Base-by-base conservation (phyloP, 2,113 vertebrate species). In the Tenrec ecaudatus region DNA sequence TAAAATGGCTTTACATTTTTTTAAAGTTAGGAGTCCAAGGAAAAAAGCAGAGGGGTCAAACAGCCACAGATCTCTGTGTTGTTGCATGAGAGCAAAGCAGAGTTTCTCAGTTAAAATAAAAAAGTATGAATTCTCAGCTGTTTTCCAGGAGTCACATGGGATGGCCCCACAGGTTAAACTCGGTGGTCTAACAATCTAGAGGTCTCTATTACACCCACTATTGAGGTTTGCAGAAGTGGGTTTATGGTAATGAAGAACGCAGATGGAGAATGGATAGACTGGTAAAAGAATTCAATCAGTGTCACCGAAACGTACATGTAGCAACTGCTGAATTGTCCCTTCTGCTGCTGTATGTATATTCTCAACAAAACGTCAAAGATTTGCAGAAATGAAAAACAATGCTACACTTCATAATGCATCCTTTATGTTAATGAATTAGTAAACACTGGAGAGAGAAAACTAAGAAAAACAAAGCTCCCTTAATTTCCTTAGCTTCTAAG, bases 401-500 rank as follows among this genome's bases (percentile, higher is more conserved):
- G 76, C 38, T 53, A 53, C 69, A 83, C 53, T 90, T 88, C 31
- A 43, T 84, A 82, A 38, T 6, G 22, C 19, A 22, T 85, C 43
- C 91, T 38, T 78, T 57, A 57, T 11, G 29, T 73, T 80, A 84
- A 75, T 2, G 14, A 69, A 25, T n/a, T 53, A 89, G 33, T 17
- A 79, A 64, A 43, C 19, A 68, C 2, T 80, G 80, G 68, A 47
- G n/a, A 66, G 20, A 78, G 6, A 53, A 40, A 19, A 15, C 57
- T 20, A 58, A 75, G 14, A 31, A 53, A 82, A 23, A 17, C 4
- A 57, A 22, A 90, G 16, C 0, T 2, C 19, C 19, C 58, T 90
- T 79, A 71, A 40, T 81, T 97, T 78, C 69, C 90, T 91, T 81
- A 91, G 82, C 80, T 82, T 82, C 38, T 80, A 85, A 68, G 78